Base-by-base conservation (phyloP, 2,797 vertebrate genomes). In the Propithecus perrieri region DNA sequence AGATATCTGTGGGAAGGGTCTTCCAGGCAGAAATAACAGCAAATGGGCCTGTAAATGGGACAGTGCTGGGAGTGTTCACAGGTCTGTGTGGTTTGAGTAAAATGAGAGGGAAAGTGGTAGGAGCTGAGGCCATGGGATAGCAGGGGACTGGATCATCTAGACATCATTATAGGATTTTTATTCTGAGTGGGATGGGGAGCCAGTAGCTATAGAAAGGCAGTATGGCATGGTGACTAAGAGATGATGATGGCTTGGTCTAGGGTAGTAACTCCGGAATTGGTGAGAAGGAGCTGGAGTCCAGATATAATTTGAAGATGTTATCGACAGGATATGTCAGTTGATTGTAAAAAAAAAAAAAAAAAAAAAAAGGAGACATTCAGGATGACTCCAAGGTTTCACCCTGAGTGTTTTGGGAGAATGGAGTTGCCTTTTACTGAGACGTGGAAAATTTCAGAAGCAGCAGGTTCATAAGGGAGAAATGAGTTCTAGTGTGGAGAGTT, bases 401-500 rank as follows among this genome's bases (percentile, higher is more conserved):
- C 28, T 63, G 26, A 80, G 57, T 85, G n/a, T 41, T 43, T 43
- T 50, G 13, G 69, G 85, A 94, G 43, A 71, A 38, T 43, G 38
- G 35, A 89, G 46, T 63, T 85, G 43, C 59, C 53, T 76, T 94
- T 89, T 78, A 50, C 55, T 30, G 13, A 12, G 15, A 46, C 67
- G 17, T 4, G 26, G 55, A 93, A 87, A 65, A 43, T 46, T 92
- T n/a, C 13, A 18, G 38, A 48, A 41, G 30, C 41, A 79, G 3
- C 59, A 84, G 38, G 30, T 75, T 81, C 85, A 20, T 65, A 69
- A 55, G 41, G 41, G 50, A 94, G 61, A 79, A 79, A 67, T 59
- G 76, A 88, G 33, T 93, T 91, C 30, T 91, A 15, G n/a, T 75
- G 12, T 74, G 46, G 46, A 87, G 10, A 89, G 65, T 89, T 95